A percentile compares a stretch with the other conserved stretches of the same genome.
Evolutionary conservation across 2,113 vertebrate species (phyloP).

Genomic region (Fregata magnificens): DNA sequence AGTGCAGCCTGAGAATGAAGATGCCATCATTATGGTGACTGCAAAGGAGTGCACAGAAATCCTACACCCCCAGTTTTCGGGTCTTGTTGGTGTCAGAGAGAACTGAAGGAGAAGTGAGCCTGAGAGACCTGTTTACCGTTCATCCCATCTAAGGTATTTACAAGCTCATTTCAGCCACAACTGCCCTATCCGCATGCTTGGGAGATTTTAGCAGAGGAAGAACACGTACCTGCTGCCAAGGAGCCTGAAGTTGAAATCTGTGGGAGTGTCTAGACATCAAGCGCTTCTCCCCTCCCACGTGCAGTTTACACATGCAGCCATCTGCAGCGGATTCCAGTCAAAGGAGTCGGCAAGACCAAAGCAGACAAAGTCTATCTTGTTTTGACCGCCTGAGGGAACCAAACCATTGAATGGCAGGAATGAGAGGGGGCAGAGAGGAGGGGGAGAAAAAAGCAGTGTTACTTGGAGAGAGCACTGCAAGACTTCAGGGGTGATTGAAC

Average conservation of each 20-base stretch:
- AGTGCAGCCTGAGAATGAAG: background rate
- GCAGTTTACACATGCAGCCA: constrained; percentile 51
- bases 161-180: background rate
- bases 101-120: background rate
- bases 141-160: background rate
- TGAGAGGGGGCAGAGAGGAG: background rate
- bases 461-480: background rate
- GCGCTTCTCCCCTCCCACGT: constrained; percentile 22
- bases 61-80: background rate
- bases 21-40: background rate
- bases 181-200: background rate
- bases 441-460: background rate
- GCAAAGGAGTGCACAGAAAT: background rate
- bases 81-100: background rate
- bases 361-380: constrained; percentile 33
- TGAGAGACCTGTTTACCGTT: background rate
- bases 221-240: background rate
- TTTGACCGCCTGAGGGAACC: constrained; percentile 53
- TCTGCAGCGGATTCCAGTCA: constrained; percentile 29
- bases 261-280: constrained; percentile 66
- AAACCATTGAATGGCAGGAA: constrained; percentile 38
- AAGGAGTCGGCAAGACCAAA: constrained; percentile 40
- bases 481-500: background rate
- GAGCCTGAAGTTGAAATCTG: constrained; percentile 10
- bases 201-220: background rate